A percentile compares a stretch with the other conserved stretches of the same genome.
Evolutionary conservation across 2,888 invertebrate species (phyloP).

Genomic region (Pinctada fucata): DNA sequence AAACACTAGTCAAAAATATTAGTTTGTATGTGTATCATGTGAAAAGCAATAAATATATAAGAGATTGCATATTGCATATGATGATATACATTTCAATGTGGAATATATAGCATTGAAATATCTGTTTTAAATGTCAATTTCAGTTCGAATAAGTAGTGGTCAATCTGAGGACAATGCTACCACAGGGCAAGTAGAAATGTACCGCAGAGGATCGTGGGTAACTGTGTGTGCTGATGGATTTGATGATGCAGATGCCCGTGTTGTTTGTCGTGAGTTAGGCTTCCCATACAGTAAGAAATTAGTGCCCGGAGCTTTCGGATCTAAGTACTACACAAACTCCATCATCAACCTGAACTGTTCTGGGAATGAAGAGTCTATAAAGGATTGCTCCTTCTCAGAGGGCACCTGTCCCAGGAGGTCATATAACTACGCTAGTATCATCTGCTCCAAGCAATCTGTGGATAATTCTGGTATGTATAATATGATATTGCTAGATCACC

Average conservation of each 20-base stretch:
- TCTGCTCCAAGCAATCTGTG: conserved; percentile 58
- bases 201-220: conserved; percentile 54
- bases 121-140: too few species aligned
- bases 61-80: too few species aligned
- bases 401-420: conserved; percentile 49
- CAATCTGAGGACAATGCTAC: conserved; percentile 55
- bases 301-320: conserved; percentile 58
- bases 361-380: conserved; percentile 54
- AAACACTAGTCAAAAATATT: too few species aligned
- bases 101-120: too few species aligned
- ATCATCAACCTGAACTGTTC: conserved; percentile 78
- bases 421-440: conserved; percentile 59
- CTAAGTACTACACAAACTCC: conserved; percentile 48
- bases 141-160: conserved; percentile 58
- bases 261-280: conserved; percentile 58
- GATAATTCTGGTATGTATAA: conserved; percentile 38
- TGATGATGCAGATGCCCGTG: conserved; percentile 50
- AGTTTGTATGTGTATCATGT: too few species aligned
- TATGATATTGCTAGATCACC: too few species aligned
- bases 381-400: conserved; percentile 46
- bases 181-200: conserved; percentile 59
- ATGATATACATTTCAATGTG: too few species aligned
- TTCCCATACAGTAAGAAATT: conserved; percentile 56
- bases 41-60: too few species aligned
- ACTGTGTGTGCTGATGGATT: conserved; percentile 58